Evolutionary conservation across 2,888 invertebrate species (phyloP).

Genomic region (Callosobruchus maculatus): DNA sequence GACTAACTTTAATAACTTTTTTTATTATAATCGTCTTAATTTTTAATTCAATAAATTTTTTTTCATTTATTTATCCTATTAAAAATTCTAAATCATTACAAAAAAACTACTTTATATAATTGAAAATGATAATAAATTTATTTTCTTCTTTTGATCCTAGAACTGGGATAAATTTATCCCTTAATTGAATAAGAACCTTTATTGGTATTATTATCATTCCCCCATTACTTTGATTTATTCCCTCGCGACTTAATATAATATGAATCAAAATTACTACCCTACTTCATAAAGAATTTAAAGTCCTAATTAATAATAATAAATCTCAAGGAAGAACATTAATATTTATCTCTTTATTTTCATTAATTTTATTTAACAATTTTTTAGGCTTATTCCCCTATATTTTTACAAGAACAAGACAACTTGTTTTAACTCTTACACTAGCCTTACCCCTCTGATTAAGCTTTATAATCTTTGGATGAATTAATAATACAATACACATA

Average conservation of each 20-base stretch:
- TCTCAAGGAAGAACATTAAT: conserved; percentile 47
- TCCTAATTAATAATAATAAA: conserved; percentile 43
- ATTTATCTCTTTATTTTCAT: conserved; percentile 51
- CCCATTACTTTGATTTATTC: conserved; percentile 54
- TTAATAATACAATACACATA: conserved; percentile 60
- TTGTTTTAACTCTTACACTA: conserved; percentile 56
- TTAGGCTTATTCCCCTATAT: conserved; percentile 68
- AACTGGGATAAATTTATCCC: conserved; percentile 51
- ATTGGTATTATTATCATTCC: conserved; percentile 54
- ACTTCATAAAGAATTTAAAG: conserved; percentile 59
- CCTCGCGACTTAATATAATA: conserved; percentile 52
- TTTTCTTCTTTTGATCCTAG: conserved; percentile 67
- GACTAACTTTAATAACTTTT: conserved; percentile 47
- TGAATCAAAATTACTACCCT: conserved; percentile 52
- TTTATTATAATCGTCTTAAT: conserved; percentile 49
- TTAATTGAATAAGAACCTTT: conserved; percentile 61
- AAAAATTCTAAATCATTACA: conserved; percentile 35
- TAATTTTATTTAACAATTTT: conserved; percentile 66
- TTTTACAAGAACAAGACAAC: conserved; percentile 66
- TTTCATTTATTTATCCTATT: conserved; percentile 19
- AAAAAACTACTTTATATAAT: conserved; percentile 35
- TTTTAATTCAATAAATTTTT: conserved; percentile 54
- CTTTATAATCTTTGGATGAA: conserved; percentile 64
- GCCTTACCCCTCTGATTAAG: conserved; percentile 62
- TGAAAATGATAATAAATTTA: conserved; percentile 67